These are phyloP conservation scores for Gnathonemus echidnorhynchus DNA, from an alignment of 2,113 vertebrate species.

Conservation along the genomic window DNA sequence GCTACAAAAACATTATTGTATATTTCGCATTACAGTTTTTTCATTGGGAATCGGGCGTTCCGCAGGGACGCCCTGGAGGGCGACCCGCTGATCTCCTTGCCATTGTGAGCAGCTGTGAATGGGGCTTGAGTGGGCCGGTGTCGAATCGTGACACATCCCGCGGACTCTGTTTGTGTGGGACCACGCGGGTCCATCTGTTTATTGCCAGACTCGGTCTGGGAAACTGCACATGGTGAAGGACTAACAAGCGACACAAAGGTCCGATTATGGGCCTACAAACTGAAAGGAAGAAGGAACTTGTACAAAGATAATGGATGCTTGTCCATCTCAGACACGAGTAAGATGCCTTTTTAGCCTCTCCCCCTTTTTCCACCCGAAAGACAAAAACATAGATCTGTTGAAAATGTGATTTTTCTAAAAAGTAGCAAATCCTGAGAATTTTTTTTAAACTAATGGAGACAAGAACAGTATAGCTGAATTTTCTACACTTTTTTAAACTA, in stretches of 20 bases:
- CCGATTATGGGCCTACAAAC: constrained; percentile 64
- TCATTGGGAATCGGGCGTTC: constrained; percentile 58
- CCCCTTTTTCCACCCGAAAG: constrained; percentile 36
- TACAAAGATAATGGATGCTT: constrained; percentile 62
- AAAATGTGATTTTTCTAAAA: not conserved
- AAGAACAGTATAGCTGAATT: not conserved
- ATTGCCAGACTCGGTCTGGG: constrained; percentile 58
- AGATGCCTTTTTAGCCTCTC: constrained; percentile 52
- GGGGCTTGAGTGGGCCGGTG: constrained; percentile 63
- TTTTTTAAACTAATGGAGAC: not conserved
- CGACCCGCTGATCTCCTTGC: constrained; percentile 57
- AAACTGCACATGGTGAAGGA: constrained; percentile 59
- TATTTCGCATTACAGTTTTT: constrained; percentile 47
- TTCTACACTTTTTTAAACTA: not conserved
- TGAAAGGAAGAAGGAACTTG: constrained; percentile 49
- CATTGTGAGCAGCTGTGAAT: constrained; percentile 68
- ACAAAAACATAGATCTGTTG: constrained; percentile 41
- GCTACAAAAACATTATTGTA: constrained; percentile 78
- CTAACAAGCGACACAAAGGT: constrained; percentile 66
- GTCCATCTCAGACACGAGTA: constrained; percentile 56
- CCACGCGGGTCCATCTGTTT: constrained; percentile 72
- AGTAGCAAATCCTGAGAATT: not conserved
- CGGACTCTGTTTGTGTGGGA: constrained; percentile 60
- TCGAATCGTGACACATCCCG: constrained; percentile 60
- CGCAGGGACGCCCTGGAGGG: constrained; percentile 51